Percentiles rank a stretch among this genome's conserved stretches.
phyloP scores from a whole-genome alignment of 2,888 invertebrate genomes.

The Eumerus sabulonum region DNA sequence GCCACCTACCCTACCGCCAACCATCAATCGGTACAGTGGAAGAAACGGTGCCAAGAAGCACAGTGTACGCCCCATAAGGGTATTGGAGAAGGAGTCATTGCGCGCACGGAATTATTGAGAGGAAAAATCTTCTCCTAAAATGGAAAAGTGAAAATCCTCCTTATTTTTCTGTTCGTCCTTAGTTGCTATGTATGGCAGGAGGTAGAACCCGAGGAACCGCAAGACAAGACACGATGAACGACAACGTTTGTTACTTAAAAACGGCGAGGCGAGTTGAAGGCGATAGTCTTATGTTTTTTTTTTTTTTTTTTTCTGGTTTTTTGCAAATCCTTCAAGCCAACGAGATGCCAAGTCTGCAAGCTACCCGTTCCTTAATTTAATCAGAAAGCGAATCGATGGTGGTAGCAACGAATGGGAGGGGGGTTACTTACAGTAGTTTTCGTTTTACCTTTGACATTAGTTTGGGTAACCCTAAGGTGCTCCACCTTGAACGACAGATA shows the following conservation, averaged over 20 bases:
- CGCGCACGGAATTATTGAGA: slow-evolving; percentile 66
- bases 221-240: slow-evolving; percentile 40
- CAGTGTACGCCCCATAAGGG: slow-evolving; percentile 31
- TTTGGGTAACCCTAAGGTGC: slow-evolving; percentile 37
- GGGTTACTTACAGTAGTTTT: slow-evolving; percentile 15
- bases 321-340: slow-evolving; percentile 10
- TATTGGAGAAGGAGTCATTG: slow-evolving; percentile 64
- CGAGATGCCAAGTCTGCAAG: slow-evolving; percentile 57
- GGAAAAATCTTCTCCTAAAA: slow-evolving; percentile 49
- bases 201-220: slow-evolving; percentile 47
- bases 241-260: slow-evolving; percentile 15
- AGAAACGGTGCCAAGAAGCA: slow-evolving; percentile 19
- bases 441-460: slow-evolving; percentile 24
- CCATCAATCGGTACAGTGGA: slow-evolving; percentile 24
- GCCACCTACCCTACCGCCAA: slow-evolving; percentile 55
- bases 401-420: background rate
- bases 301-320: too few species aligned
- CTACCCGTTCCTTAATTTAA: slow-evolving; percentile 66
- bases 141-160: slow-evolving; percentile 55
- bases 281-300: slow-evolving; percentile 11
- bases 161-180: slow-evolving; percentile 38
- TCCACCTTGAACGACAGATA: background rate
- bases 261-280: background rate
- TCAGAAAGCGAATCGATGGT: slow-evolving; percentile 30
- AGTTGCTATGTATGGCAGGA: slow-evolving; percentile 14